Base-by-base conservation (phyloP, 2,113 vertebrate species). In the Columba livia region DNA sequence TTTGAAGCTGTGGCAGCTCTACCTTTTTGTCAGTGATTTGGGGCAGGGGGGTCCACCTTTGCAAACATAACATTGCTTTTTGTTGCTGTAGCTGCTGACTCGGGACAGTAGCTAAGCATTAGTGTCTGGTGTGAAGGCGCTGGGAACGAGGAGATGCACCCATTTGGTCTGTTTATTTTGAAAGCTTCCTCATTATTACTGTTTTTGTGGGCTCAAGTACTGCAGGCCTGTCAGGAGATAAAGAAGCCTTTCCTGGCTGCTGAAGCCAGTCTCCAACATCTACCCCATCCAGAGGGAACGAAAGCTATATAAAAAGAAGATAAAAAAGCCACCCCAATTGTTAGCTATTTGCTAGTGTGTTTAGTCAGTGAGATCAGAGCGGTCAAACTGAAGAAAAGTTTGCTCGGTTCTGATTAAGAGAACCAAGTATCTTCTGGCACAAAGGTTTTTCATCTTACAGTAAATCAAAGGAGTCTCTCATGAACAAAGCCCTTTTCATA, bases 401-500 rank as follows among this genome's bases (percentile, higher is more conserved):
- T 91, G 50, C 40, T 96, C 42, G 61, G 58, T 57, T 85, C 91
- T 56, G 48, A 97, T 95, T 71, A 85, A 78, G 89, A 83, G 60
- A 69, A 79, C 56, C 21, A 72, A 85, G 66, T 73, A 44, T 4
- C 65, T 82, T 73, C 84, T 90, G 86, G 90, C 66, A 89, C 61
- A 69, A 57, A 91, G 48, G 73, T 96, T 96, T 47, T 93, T 94
- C 78, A 58, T 94, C 88, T 91, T 88, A 82, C 36, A 73, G 87
- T 75, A 96, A 94, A 88, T 91, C 92, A 92, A 95, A 96, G 70
- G 44, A 88, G 34, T 53, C 38, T 82, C 88, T 85, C 32, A 79
- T 80, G 90, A 94, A 95, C 85, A 93, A 94, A 96, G 81, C 19
- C 65, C 58, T 88, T 92, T 90, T 88, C 75, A 85, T 69, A 91